Evolutionary conservation across 2,797 vertebrate species (phyloP).

Genomic region (Semaprochilodus insignis): DNA sequence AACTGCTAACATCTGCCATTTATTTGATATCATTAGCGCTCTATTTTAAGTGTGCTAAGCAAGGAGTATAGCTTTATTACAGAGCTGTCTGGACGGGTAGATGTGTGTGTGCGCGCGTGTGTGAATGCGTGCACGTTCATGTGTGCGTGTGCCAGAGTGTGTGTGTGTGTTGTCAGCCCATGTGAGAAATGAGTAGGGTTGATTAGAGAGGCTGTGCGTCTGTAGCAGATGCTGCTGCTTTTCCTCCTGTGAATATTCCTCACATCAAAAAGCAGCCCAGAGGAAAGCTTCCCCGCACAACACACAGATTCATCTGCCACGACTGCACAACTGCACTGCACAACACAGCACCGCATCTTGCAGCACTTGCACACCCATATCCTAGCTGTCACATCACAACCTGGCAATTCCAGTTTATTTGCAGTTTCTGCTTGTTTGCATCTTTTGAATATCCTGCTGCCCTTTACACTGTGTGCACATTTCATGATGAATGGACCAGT

Average conservation of each 20-base stretch:
- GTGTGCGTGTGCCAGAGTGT: constrained; percentile 18
- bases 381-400: background rate
- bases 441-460: no score
- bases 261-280: constrained; percentile 62
- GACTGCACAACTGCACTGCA: background rate
- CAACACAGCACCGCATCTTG: background rate
- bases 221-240: constrained; percentile 63
- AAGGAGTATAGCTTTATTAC: background rate
- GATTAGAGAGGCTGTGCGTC: constrained; percentile 59
- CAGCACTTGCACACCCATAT: background rate
- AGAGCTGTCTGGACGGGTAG: background rate
- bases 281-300: constrained; percentile 46
- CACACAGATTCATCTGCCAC: constrained; percentile 31
- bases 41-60: constrained; percentile 14
- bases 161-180: constrained; percentile 44
- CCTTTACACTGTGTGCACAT: no score
- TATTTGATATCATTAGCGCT: constrained; percentile 28
- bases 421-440: no score
- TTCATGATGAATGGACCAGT: no score
- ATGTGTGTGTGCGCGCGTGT: constrained; percentile 21
- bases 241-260: constrained; percentile 58
- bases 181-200: constrained; percentile 52
- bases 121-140: constrained; percentile 2
- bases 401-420: no score
- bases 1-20: constrained; percentile 27